These are phyloP conservation scores for Amphimallon solstitiale DNA, from an alignment of 2,888 invertebrate species.

Conservation along the genomic window DNA sequence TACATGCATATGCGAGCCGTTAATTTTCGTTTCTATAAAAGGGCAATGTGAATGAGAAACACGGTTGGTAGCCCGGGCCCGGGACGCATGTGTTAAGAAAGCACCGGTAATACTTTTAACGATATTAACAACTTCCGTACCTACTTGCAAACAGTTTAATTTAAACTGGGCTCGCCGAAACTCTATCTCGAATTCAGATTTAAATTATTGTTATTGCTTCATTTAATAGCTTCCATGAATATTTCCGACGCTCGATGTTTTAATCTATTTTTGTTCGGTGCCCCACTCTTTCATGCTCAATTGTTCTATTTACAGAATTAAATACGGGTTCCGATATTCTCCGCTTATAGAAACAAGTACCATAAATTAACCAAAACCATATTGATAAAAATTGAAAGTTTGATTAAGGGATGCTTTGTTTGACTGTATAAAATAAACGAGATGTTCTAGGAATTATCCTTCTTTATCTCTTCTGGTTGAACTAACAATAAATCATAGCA, in stretches of 20 bases:
- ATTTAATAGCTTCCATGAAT: slow-evolving; percentile 43
- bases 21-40: background rate
- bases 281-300: slow-evolving; percentile 10
- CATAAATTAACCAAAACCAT: too few relatives aligned
- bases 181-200: slow-evolving; percentile 49
- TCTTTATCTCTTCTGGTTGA: too few relatives aligned
- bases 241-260: slow-evolving; percentile 33
- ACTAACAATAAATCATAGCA: too few relatives aligned
- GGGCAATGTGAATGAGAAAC: slow-evolving; percentile 33
- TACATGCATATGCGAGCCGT: slow-evolving; percentile 16
- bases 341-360: background rate
- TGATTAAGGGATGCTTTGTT: too few relatives aligned
- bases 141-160: slow-evolving; percentile 50
- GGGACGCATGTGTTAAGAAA: slow-evolving; percentile 44
- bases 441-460: too few relatives aligned
- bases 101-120: slow-evolving; percentile 44
- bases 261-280: slow-evolving; percentile 37
- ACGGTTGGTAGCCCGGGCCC: slow-evolving; percentile 35
- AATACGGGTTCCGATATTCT: slow-evolving; percentile 1
- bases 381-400: too few relatives aligned
- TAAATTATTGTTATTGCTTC: slow-evolving; percentile 52
- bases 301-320: slow-evolving; percentile 28
- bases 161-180: slow-evolving; percentile 48
- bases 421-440: too few relatives aligned
- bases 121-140: slow-evolving; percentile 49